Percentiles rank a stretch among this genome's conserved stretches.
phyloP scores from a whole-genome alignment of 2,888 invertebrate genomes.

The Drosophila histrio region DNA sequence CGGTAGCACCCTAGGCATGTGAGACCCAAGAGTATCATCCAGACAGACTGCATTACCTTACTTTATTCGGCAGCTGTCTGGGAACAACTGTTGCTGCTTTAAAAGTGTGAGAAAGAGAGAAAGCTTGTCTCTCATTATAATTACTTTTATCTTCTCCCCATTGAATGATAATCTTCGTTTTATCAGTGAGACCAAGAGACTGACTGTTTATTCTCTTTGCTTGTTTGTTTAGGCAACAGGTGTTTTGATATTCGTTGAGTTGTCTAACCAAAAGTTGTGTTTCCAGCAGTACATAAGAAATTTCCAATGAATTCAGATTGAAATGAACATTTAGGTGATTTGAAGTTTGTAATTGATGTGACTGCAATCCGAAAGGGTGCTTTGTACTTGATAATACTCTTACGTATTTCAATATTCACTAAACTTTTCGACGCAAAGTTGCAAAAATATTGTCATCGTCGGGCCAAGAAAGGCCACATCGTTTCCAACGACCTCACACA shows the following conservation, averaged over 20 bases:
- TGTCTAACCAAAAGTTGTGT: background rate
- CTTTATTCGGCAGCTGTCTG: background rate
- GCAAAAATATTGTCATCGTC: conserved; percentile 34
- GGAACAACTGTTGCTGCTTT: conserved; percentile 14
- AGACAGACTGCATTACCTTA: background rate
- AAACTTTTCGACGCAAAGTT: conserved; percentile 27
- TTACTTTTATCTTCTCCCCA: background rate
- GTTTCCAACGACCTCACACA: background rate
- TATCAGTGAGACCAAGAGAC: background rate
- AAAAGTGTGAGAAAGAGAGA: background rate
- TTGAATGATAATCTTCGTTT: background rate
- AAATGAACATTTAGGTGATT: background rate
- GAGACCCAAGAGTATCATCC: conserved; percentile 18
- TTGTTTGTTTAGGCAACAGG: conserved; percentile 51
- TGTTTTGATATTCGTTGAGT: conserved; percentile 21
- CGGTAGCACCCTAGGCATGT: background rate
- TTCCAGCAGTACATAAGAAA: background rate
- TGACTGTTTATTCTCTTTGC: conserved; percentile 5
- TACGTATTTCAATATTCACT: conserved; percentile 1
- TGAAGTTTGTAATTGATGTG: conserved; percentile 1
- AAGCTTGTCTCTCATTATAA: background rate
- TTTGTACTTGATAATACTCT: conserved; percentile 10
- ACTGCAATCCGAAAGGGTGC: conserved; percentile 6
- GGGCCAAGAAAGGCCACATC: conserved; percentile 8
- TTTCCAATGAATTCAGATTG: background rate